A percentile compares a stretch with the other conserved stretches of the same genome.
phyloP scores from a whole-genome alignment of 2,888 invertebrate species.

The Zhengitettix transpicula region DNA sequence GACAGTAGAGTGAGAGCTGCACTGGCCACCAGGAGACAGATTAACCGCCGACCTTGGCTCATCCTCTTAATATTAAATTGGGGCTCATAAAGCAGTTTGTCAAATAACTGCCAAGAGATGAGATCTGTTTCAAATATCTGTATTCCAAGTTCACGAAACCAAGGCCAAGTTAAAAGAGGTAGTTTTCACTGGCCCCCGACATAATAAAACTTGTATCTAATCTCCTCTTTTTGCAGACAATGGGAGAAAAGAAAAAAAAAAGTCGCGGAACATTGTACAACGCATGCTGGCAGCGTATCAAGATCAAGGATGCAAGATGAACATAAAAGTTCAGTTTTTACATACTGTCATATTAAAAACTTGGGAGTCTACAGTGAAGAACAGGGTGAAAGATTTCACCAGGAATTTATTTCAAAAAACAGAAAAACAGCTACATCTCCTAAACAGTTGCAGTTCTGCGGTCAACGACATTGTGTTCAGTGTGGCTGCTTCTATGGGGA shows the following conservation, averaged over 20 bases:
- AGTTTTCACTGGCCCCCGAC: too few relatives aligned
- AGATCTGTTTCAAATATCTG: constrained; percentile 2
- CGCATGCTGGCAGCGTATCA: too few relatives aligned
- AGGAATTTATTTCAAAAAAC: too few relatives aligned
- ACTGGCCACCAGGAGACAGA: constrained; percentile 13
- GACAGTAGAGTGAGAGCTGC: constrained; percentile 14
- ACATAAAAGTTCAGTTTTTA: constrained; percentile 5
- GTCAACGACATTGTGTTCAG: too few relatives aligned
- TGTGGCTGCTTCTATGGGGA: too few relatives aligned
- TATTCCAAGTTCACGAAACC: constrained; percentile 1
- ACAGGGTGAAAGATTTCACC: too few relatives aligned
- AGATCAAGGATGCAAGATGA: constrained; percentile 12
- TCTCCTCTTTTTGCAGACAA: neutral
- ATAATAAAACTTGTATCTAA: too few relatives aligned
- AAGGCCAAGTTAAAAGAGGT: too few relatives aligned
- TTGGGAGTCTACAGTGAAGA: constrained; percentile 20
- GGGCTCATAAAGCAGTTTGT: too few relatives aligned
- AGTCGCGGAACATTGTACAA: constrained; percentile 7
- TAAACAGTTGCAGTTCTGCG: too few relatives aligned
- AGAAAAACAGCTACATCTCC: too few relatives aligned
- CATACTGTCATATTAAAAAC: constrained; percentile 9
- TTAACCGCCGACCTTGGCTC: constrained; percentile 7
- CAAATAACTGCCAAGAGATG: constrained; percentile 1
- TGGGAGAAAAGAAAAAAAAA: neutral
- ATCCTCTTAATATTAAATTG: too few relatives aligned